A percentile compares a stretch with the other conserved stretches of the same genome.
phyloP scores from a whole-genome alignment of 2,888 invertebrate species.

The Elaeidobius kamerunicus region DNA sequence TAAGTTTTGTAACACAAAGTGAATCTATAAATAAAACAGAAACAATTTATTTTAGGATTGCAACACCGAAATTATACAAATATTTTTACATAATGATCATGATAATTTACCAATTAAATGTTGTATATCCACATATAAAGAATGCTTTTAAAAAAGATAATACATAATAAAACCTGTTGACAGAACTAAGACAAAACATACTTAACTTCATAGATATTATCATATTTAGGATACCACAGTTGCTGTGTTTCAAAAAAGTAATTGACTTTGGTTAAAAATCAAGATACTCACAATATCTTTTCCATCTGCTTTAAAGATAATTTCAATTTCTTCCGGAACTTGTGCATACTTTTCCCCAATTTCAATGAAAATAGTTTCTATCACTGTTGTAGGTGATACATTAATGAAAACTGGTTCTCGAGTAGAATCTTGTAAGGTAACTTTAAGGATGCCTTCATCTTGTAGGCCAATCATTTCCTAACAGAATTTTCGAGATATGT shows the following conservation, averaged over 20 bases:
- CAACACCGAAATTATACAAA: neutral
- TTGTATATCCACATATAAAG: too few relatives aligned
- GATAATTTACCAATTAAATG: too few relatives aligned
- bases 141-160: too few relatives aligned
- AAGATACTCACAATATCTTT: slow-evolving; percentile 20
- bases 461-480: slow-evolving; percentile 53
- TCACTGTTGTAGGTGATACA: slow-evolving; percentile 48
- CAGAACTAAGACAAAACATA: neutral
- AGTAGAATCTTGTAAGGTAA: slow-evolving; percentile 42
- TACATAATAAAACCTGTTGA: neutral
- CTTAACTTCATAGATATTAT: too few relatives aligned
- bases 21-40: too few relatives aligned
- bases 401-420: slow-evolving; percentile 24
- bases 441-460: slow-evolving; percentile 44
- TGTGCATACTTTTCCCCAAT: slow-evolving; percentile 50
- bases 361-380: slow-evolving; percentile 50
- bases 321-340: slow-evolving; percentile 44
- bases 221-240: too few relatives aligned
- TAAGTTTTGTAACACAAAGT: too few relatives aligned
- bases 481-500: neutral
- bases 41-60: neutral
- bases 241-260: too few relatives aligned
- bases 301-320: slow-evolving; percentile 25
- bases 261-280: too few relatives aligned
- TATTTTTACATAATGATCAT: too few relatives aligned